Evolutionary conservation across 1,140 invertebrate species (phyloP).

Genomic region (Saxidomus purpurata): DNA sequence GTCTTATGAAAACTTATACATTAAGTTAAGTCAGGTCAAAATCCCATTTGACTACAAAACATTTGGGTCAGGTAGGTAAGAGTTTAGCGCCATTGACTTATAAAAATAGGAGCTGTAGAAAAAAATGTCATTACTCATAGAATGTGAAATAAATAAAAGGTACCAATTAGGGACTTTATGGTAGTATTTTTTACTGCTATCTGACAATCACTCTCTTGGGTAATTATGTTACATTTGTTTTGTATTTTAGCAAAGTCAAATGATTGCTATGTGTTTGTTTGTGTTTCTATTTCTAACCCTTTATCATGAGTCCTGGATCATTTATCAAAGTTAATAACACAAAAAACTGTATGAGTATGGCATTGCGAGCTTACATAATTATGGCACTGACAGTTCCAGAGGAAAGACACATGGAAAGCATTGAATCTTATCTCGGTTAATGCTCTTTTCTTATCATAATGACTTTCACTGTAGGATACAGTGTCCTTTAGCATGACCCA

Average conservation of each 20-base stretch:
- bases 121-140: no score
- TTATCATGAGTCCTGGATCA: neutral
- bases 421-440: neutral
- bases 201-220: neutral
- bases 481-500: no score
- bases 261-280: neutral
- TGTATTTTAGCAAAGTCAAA: neutral
- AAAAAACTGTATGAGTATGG: slow-evolving; percentile 13
- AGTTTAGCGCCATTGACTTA: no score
- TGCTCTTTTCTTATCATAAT: neutral
- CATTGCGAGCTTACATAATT: neutral
- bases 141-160: no score
- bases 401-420: neutral
- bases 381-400: neutral
- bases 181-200: neutral
- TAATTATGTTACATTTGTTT: slow-evolving; percentile 3
- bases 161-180: neutral
- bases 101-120: no score
- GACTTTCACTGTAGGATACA: neutral
- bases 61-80: no score
- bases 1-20: no score
- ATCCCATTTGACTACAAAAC: no score
- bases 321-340: slow-evolving; percentile 29
- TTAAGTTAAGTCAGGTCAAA: no score
- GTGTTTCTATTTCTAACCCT: neutral